Evolutionary conservation across 2,113 vertebrate species (phyloP), one percentile per base, ranked within the genome.

Genomic region (human (Homo sapiens)): DNA sequence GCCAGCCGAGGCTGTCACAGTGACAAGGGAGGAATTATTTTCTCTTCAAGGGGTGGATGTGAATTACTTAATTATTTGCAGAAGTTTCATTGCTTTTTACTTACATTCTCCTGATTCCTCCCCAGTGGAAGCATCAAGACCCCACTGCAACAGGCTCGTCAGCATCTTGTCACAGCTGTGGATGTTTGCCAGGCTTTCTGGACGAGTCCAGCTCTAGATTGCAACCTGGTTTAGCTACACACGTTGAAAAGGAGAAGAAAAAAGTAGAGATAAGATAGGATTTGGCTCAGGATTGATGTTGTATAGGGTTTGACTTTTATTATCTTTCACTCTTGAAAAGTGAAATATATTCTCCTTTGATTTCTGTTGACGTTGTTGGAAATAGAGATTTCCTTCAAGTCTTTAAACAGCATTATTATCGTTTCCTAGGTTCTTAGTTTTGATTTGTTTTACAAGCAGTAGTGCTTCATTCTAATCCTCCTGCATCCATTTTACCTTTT

Each of bases 1-100:
- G 75, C 18, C 50, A 4, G 9, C 38, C 0, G 0, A 45, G 45
- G 3, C 64, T 5, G 3, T 64, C n/a, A 38, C 45, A 8, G 43
- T 27, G 18, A 9, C 5, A 13, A 18, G 43, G 10, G 38, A 35
- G 2, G 22, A n/a, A 5, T 13, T 6, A 11, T 17, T 57, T 61
- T 27, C 22, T 43, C 38, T 82, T 48, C 68, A 32, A 25, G 35
- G 22, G 20, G 14, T 23, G 10, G 5, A 14, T 22, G 50, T 45
- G 78, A 66, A 13, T n/a, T 52, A 50, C 52, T 43, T n/a, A 27
- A 1, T 92, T 72, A 17, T 10, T 52, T 57, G 22, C 22, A 10
- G 81, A 64, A 35, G 55, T 55, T 1, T 18, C 3, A 0, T 14
- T 45, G 12, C 30, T 25, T 52, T 52, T 4, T 16, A 3, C 27